phyloP scores from a whole-genome alignment of 2,888 invertebrate species.

The Drosophila suboccidentalis region DNA sequence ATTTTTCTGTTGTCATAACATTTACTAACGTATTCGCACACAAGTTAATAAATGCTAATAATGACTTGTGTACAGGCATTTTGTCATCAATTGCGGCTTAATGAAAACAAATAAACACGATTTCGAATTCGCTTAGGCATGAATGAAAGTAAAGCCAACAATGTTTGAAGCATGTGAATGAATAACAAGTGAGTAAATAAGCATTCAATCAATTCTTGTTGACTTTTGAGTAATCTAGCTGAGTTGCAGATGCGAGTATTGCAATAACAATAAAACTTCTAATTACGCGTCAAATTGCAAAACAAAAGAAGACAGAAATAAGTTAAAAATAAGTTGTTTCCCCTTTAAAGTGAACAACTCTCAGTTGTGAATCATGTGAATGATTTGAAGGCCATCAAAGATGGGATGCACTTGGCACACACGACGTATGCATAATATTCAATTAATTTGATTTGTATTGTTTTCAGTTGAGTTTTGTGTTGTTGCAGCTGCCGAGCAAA shows the following conservation, averaged over 20 bases:
- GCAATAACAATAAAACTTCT: slow-evolving; percentile 11
- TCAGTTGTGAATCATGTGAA: slow-evolving; percentile 24
- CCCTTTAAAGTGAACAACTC: background rate
- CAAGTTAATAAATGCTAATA: slow-evolving; percentile 64
- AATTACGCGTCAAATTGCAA: slow-evolving; percentile 11
- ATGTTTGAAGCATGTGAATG: slow-evolving; percentile 33
- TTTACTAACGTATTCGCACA: slow-evolving; percentile 39
- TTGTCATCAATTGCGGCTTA: slow-evolving; percentile 67
- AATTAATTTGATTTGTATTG: slow-evolving; percentile 68
- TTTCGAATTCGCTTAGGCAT: slow-evolving; percentile 40
- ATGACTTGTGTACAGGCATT: slow-evolving; percentile 65
- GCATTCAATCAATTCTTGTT: slow-evolving; percentile 5
- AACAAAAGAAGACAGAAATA: background rate
- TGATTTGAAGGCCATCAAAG: slow-evolving; percentile 43
- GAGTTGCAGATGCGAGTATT: background rate
- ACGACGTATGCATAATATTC: slow-evolving; percentile 69
- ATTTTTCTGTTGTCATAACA: slow-evolving; percentile 49
- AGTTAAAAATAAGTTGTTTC: background rate
- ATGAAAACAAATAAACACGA: slow-evolving; percentile 77
- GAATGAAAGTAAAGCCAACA: slow-evolving; percentile 53
- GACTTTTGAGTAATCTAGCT: background rate
- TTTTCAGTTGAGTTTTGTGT: slow-evolving; percentile 10
- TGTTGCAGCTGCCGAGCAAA: slow-evolving; percentile 47
- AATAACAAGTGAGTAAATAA: slow-evolving; percentile 26
- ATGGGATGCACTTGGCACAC: slow-evolving; percentile 36